These are phyloP conservation scores for Microcebus lehilahytsara DNA, from an alignment of 2,113 vertebrate genomes.

Conservation along the genomic window DNA sequence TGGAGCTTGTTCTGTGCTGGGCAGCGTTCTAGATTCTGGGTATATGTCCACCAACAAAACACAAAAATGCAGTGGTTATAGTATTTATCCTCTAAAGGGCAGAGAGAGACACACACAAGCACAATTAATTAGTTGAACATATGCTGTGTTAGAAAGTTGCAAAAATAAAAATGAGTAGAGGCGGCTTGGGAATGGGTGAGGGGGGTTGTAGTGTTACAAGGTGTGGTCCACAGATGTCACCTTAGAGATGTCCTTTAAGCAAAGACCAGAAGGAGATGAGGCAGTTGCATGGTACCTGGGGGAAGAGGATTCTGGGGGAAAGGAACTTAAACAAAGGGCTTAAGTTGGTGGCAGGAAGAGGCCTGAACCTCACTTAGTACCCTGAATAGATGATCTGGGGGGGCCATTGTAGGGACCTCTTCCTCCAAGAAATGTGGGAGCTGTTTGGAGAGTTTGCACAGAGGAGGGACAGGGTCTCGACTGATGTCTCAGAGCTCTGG, in stretches of 20 bases:
- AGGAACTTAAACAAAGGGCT: background rate
- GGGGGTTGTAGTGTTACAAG: too few relatives aligned
- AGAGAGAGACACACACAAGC: background rate
- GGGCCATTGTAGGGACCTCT: background rate
- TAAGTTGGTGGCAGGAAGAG: background rate
- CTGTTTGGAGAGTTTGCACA: background rate
- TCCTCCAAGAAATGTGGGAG: accelerated
- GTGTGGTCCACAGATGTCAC: background rate
- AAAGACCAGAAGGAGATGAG: background rate
- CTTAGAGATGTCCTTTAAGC: background rate
- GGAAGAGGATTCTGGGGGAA: background rate
- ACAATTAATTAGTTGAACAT: background rate
- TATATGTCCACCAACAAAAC: background rate
- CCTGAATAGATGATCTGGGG: accelerated
- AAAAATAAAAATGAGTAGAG: background rate
- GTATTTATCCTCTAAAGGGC: background rate
- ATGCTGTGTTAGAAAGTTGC: background rate
- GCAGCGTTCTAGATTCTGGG: background rate
- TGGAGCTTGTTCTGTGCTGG: background rate
- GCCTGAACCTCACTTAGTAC: background rate
- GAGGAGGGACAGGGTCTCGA: background rate
- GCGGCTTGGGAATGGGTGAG: background rate
- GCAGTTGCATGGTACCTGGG: background rate
- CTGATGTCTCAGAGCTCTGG: background rate
- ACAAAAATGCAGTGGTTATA: background rate